Evolutionary conservation across 2,888 invertebrate genomes (phyloP), one percentile per base, ranked within the genome.

Genomic region (Chironomus riparius): DNA sequence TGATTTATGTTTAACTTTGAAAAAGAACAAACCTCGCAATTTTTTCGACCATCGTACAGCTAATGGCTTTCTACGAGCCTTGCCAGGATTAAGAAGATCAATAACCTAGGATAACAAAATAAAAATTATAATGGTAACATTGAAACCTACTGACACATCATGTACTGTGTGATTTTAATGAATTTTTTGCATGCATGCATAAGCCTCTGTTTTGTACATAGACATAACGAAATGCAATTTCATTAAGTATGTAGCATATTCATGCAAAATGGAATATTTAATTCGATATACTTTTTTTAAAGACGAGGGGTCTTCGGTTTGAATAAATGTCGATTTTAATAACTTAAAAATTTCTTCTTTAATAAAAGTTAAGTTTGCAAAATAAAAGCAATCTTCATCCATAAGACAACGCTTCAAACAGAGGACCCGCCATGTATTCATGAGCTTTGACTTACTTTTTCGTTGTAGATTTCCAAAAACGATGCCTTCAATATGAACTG

Each of bases 41-140:
- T 96, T 96, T 83, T 97, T 96, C 65, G 94, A 94, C 97, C 97
- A 97, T 70, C 97, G 87, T 12, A 97, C 95, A 76, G 93, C 92
- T 68, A 97, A 86, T 0, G 95, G 92, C 82, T 93, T 92, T 69
- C 84, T 84, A 71, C 93, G 87, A 0, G 91, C 88, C 62, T 88
- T 90, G 38, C 93, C 93, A 0, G 95, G 93, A 85, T 97, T 97
- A 68, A 97, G 86, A 76, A 97, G 88, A 85, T 97, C 97, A 83
- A 96, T 94, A 77, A 97, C 95, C 96, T 97, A 82, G 56, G 81
- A 81, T 77, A 77, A 71, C 70, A 74, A 74, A 78, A 76, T 22
- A n/a, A 50, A 50, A 12, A 50, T 12, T 50, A n/a, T 15, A 56
- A 38, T 15, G 5, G 56, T 56, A 62, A 22, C 68, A 68, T 68